Evolutionary conservation across 1,140 invertebrate genomes (phyloP), one percentile per base, ranked within the genome.

Genomic region (Drosophila setifemur): DNA sequence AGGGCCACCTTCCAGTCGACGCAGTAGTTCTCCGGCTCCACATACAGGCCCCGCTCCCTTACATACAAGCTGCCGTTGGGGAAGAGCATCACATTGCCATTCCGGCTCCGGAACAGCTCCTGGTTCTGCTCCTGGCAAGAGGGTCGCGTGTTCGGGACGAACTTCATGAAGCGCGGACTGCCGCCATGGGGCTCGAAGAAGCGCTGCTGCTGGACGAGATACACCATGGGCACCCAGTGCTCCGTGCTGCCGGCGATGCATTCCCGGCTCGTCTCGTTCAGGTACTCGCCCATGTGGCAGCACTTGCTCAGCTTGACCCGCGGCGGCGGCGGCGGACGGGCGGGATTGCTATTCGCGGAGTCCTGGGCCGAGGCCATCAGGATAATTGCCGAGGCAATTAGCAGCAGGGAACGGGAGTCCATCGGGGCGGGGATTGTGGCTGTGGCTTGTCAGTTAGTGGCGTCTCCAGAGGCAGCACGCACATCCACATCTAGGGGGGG

Each of bases 1-100:
- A 95, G 81, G 4, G 93, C 91, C 1, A 92, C 92, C 0, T 89
- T 90, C 3, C 91, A 73, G 70, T 95, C 94, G 11, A 92, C 91
- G 72, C 94, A 95, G 68, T 92, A 95, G 2, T 92, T 89, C 0
- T 67, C 47, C 0, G 92, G 91, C 1, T 90, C 72, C 18, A 94
- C 83, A 2, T 73, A 77, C 3, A 61, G 25, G 0, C 29, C 57
- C 4, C 73, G 88, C 25, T 92, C 89, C 0, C 92, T 89, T 25
- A 93, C 57, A 33, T 91, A 89, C 11, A 93, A 83, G 0, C 91
- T 92, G 0, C 94, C 94, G 70, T 92, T 92, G 11, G 93, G 92
- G 11, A 93, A 91, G 25, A 90, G 49, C n/a, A 85, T 23, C 1
- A 89, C 61, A 43, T 89, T 89, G 25, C 37, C 49, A 6, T 43